Percentiles rank a stretch among this genome's conserved stretches.
Evolutionary conservation across 2,797 vertebrate genomes (phyloP).

Genomic region (Harpagifer antarcticus): DNA sequence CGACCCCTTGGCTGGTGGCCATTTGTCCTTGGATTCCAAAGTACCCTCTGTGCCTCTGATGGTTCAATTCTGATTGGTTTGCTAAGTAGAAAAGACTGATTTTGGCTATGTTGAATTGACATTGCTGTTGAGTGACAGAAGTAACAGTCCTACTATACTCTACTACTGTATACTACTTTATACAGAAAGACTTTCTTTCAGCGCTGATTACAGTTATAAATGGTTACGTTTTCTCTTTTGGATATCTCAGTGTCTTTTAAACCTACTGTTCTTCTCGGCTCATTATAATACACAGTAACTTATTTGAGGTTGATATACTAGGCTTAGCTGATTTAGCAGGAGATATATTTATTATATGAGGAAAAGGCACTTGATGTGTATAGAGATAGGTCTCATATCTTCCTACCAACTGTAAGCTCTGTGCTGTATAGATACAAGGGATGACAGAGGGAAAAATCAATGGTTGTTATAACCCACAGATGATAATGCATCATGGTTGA

Average conservation of each 20-base stretch:
- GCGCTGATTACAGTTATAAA: conserved; percentile 79
- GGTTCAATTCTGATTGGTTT: conserved; percentile 84
- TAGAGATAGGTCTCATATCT: conserved; percentile 84
- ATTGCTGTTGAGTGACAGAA: conserved; percentile 77
- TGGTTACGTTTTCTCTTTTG: conserved; percentile 77
- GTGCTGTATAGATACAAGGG: conserved; percentile 82
- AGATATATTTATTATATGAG: conserved; percentile 80
- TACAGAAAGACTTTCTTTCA: conserved; percentile 76
- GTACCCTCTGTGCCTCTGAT: conserved; percentile 90
- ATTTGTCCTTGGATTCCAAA: conserved; percentile 86
- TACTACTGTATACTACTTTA: conserved; percentile 77
- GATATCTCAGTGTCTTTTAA: conserved; percentile 80
- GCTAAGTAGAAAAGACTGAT: conserved; percentile 78
- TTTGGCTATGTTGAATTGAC: conserved; percentile 74
- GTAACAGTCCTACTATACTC: conserved; percentile 76
- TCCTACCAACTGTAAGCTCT: conserved; percentile 79
- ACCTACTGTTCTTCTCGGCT: conserved; percentile 79
- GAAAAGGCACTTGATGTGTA: conserved; percentile 83
- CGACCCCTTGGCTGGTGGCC: conserved; percentile 62
- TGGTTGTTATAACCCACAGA: conserved; percentile 76
- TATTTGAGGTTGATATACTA: conserved; percentile 83
- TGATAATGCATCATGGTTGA: conserved; percentile 78
- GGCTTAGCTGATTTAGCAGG: conserved; percentile 81
- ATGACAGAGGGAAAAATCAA: conserved; percentile 74
- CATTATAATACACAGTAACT: conserved; percentile 81